Evolutionary conservation across 2,888 invertebrate genomes (phyloP).

Genomic region (Pterostichus madidus): DNA sequence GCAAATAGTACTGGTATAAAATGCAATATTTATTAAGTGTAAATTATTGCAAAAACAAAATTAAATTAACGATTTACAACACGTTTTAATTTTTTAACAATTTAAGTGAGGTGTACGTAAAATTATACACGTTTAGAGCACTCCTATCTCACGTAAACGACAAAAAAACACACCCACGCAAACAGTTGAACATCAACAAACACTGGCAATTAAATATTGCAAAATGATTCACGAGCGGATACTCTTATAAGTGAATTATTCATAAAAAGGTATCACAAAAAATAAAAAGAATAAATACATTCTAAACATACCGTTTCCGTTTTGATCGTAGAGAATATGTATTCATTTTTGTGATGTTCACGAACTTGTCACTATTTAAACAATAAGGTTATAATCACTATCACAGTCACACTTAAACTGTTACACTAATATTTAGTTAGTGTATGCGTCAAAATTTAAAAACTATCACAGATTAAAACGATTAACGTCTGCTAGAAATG

Average conservation of each 20-base stretch:
- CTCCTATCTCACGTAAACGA: slow-evolving; percentile 18
- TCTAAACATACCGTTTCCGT: slow-evolving; percentile 49
- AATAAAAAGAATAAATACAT: slow-evolving; percentile 24
- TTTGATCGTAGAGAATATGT: slow-evolving; percentile 54
- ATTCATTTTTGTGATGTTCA: slow-evolving; percentile 24
- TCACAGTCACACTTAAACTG: not conserved
- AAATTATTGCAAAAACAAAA: too few relatives aligned
- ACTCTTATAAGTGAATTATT: slow-evolving; percentile 44
- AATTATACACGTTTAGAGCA: not conserved
- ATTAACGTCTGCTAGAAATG: not conserved
- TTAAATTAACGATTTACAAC: too few relatives aligned
- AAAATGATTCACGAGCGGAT: not conserved
- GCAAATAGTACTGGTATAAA: too few relatives aligned
- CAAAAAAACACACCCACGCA: slow-evolving; percentile 23
- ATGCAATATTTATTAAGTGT: too few relatives aligned
- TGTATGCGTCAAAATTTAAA: slow-evolving; percentile 32
- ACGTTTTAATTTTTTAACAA: too few relatives aligned
- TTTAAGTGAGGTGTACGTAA: too few relatives aligned
- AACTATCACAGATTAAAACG: slow-evolving; percentile 36
- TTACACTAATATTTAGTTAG: slow-evolving; percentile 7
- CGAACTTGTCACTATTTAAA: slow-evolving; percentile 6
- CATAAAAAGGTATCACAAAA: slow-evolving; percentile 1
- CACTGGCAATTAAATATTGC: slow-evolving; percentile 14
- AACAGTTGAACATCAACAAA: slow-evolving; percentile 17
- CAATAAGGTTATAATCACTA: not conserved